Base-by-base conservation (phyloP, 2,888 invertebrate genomes). In the Calephelis perditalis region DNA sequence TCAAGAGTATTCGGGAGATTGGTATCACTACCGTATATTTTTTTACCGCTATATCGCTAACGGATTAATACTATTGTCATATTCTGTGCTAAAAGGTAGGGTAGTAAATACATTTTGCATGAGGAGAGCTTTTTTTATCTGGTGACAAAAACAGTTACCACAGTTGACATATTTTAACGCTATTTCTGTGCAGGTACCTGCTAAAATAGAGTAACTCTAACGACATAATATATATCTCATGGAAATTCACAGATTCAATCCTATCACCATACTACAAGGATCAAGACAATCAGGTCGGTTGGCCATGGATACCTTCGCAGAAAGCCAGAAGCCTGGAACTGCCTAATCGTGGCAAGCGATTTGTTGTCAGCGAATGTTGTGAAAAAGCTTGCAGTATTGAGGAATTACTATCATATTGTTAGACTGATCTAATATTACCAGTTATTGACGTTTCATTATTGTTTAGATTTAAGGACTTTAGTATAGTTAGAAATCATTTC, bases 311-410 rank as follows among this genome's bases (percentile, higher is more conserved):
- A 36, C 56, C 73, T 7, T 67, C 73, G 0, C 75, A 78, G 60
- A 76, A 75, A 55, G 75, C 78, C 7, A 71, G 70, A 54, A 66
- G 70, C 11, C 62, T 82, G 66, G 68, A 69, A 0, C 62, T 71
- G 0, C 68, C 73, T 0, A 63, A 69, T 36, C 70, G 78, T 4
- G 75, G 74, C 12, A 84, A 83, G 66, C 70, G 80, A 5, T 70
- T 62, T 43, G 68, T 82, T 8, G 79, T 81, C 62, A 76, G 64
- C 63, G 83, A 83, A 61, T 84, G 83, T 69, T 83, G 83, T 49
- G 79, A 80, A 6, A 84, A 82, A 37, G 68, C 81, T 0, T 84
- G 83, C 69, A 77, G 72, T 36, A 59, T 79, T 49, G 68, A 63
- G 56, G 80, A 82, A 65, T 11, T 84, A 3, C 62, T 77, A 49